A percentile compares a stretch with the other conserved stretches of the same genome.
These are phyloP conservation scores for Vulpes vulpes DNA, from an alignment of 2,113 vertebrate species.

Conservation along the genomic window DNA sequence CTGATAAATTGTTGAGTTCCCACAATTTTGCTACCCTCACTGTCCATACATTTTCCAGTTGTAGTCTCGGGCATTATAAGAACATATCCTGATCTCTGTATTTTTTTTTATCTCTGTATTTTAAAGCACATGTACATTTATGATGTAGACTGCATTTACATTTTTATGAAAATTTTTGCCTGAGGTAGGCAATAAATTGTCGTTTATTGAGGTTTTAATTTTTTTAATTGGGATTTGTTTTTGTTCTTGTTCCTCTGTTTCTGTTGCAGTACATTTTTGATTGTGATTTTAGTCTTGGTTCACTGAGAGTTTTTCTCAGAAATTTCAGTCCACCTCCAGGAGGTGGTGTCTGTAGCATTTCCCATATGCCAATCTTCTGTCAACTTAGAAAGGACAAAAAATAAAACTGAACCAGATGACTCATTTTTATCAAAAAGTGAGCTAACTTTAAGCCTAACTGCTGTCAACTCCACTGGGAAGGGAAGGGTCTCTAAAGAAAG, in stretches of 20 bases:
- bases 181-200: neutral
- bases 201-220: neutral
- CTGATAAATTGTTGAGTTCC: neutral
- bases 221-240: neutral
- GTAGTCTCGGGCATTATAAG: neutral
- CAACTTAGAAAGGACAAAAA: neutral
- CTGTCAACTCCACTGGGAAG: conserved; percentile 21
- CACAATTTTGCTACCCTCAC: neutral
- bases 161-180: neutral
- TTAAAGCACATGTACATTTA: neutral
- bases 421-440: conserved; percentile 30
- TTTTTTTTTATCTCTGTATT: neutral
- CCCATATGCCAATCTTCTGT: neutral
- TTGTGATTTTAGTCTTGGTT: neutral
- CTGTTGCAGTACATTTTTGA: neutral
- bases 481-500: neutral
- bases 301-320: neutral
- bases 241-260: neutral
- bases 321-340: neutral
- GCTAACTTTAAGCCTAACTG: neutral
- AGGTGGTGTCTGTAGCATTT: neutral
- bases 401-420: neutral
- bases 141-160: neutral
- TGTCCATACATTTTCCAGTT: neutral
- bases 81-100: neutral